Base-by-base conservation (phyloP, 2,888 invertebrate species). In the Neoitamus cyanurus region DNA sequence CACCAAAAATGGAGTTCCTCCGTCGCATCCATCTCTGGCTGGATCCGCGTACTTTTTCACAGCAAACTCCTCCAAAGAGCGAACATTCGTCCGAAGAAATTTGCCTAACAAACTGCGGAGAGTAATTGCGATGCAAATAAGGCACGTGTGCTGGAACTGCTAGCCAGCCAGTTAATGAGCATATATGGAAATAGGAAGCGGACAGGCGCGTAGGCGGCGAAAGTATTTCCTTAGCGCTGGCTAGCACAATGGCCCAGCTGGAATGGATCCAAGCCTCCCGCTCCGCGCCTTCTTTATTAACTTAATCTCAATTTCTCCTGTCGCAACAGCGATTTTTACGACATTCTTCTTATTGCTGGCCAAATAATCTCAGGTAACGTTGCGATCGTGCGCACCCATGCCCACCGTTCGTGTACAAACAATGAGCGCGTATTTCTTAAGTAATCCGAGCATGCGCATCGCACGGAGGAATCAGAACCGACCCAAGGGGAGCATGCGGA, bases 391-490 rank as follows among this genome's bases (percentile, higher is more conserved):
- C 82, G 82, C 82, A 82, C 36, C 69, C 82, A 82, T 82, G 82
- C 82, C 69, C 37, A 37, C 11, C 68, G 36, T 82, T 36, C 69
- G 36, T 69, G 82, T 69, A 69, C 69, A 82, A 82, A 82, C 82
- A 82, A 82, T 82, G 82, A 68, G 69, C 82, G 82, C 82, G 82
- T 69, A 69, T 82, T 82, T 69, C 69, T 82, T 69, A 69, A 82
- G 82, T 82, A 69, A 69, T 36, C 36, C 69, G 82, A 20, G 82
- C 69, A 82, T 82, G 82, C 82, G 69, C 82, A 48, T 37, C 25
- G 31, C n/a, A 68, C 20, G 75, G 25, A 37, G 20, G 69, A 82
- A 82, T 25, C 25, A 68, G 30, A 82, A 37, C 69, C 82, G 25
- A 25, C 48, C 58, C 20, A n/a, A n/a, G 42, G 77, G 37, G 58